These are phyloP conservation scores for Eumerus sabulonum DNA, from an alignment of 2,888 invertebrate species.

Conservation along the genomic window DNA sequence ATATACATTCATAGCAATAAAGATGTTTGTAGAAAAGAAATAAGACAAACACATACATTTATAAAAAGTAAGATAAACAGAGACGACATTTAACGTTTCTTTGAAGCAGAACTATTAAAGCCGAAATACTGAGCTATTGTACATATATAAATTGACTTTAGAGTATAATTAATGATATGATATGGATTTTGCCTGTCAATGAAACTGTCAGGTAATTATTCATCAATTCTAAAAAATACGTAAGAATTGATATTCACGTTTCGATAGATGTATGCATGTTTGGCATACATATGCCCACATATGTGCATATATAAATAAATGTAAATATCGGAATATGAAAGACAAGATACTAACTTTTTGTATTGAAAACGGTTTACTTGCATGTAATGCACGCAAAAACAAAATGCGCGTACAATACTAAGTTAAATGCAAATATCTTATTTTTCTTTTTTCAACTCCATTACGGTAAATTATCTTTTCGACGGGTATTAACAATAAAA, in stretches of 20 bases:
- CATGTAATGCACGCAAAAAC: conserved; percentile 24
- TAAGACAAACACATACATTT: background rate
- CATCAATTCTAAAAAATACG: conserved; percentile 21
- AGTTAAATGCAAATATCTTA: conserved; percentile 36
- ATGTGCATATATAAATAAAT: conserved; percentile 5
- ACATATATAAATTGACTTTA: conserved; percentile 6
- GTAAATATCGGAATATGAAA: too few relatives aligned
- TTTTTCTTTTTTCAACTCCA: conserved; percentile 55
- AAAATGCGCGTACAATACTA: conserved; percentile 35
- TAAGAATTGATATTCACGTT: too few relatives aligned
- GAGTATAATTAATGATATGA: conserved; percentile 30
- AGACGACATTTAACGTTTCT: background rate
- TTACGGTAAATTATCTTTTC: conserved; percentile 64
- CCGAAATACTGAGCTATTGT: conserved; percentile 1
- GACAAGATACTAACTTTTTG: too few relatives aligned
- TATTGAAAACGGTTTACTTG: conserved; percentile 17
- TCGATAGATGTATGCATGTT: too few relatives aligned
- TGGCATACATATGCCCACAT: too few relatives aligned
- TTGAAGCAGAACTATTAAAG: conserved; percentile 2
- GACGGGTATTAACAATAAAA: conserved; percentile 53
- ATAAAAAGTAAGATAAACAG: background rate
- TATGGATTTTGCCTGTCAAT: conserved; percentile 17
- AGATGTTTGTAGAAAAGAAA: background rate
- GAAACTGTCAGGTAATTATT: conserved; percentile 9
- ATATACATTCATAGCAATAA: background rate